Conservation (phyloP, 2,797 vertebrate genomes). For the Manis javanica region DNA sequence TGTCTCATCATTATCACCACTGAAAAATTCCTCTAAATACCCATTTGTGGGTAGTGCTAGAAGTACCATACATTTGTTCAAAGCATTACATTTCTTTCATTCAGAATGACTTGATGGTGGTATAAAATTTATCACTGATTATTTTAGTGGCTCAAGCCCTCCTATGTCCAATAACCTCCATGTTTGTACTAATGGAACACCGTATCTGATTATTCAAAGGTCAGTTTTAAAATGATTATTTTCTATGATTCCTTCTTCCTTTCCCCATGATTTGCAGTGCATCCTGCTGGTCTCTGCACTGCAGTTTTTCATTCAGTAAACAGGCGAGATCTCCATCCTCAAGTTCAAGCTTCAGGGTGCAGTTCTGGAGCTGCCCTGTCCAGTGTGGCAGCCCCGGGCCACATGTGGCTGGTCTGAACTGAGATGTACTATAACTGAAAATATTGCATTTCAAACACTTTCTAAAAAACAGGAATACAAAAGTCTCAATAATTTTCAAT, state of each 20-base stretch:
- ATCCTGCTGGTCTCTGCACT: not conserved
- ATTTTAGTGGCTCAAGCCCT: not conserved
- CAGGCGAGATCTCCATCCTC: not conserved
- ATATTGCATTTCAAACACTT: not conserved
- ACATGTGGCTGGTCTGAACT: not conserved
- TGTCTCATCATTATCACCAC: not conserved
- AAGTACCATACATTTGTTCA: not conserved
- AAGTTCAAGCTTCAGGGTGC: rapidly evolving
- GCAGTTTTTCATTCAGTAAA: not conserved
- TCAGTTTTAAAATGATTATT: not conserved
- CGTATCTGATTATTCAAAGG: not conserved
- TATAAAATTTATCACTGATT: not conserved
- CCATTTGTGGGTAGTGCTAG: rapidly evolving
- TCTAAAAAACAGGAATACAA: not conserved
- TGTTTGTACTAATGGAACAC: not conserved
- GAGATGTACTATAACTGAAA: not conserved
- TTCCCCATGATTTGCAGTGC: not conserved
- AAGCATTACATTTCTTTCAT: not conserved
- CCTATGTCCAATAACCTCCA: not conserved
- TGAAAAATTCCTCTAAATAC: not conserved
- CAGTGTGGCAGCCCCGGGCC: not conserved
- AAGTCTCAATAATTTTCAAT: not conserved
- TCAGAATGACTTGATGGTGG: not conserved
- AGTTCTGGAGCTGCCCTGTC: not conserved
- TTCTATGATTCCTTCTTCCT: not conserved